A percentile compares a stretch with the other conserved stretches of the same genome.
Conservation (phyloP, 2,888 invertebrate species). For the Leucozona laternaria region DNA sequence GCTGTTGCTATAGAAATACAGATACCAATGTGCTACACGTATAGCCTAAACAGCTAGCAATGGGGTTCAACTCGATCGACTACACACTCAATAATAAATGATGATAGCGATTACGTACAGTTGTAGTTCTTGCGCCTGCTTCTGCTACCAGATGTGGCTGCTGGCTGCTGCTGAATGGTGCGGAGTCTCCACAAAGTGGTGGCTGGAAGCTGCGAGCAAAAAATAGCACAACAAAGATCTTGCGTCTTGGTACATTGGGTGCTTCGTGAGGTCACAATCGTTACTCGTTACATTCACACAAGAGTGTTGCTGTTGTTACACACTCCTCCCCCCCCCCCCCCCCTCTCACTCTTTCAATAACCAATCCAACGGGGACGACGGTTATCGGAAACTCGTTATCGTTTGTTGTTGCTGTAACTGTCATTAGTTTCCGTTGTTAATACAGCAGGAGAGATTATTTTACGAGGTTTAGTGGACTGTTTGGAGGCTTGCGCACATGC, state of each 20-base stretch:
- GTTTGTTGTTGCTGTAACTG: constrained; percentile 60
- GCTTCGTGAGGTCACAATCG: constrained; percentile 75
- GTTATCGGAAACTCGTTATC: constrained; percentile 66
- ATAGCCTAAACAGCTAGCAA: constrained; percentile 38
- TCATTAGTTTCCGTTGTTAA: constrained; percentile 72
- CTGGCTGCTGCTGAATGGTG: constrained; percentile 48
- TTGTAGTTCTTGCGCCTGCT: constrained; percentile 67
- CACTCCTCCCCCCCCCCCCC: neutral
- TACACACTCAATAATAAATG: constrained; percentile 74
- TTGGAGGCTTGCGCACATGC: constrained; percentile 56
- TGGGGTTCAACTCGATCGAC: constrained; percentile 75
- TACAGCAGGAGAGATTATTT: constrained; percentile 56
- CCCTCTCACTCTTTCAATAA: neutral
- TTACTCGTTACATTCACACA: constrained; percentile 53
- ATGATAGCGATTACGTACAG: constrained; percentile 73
- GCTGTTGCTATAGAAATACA: constrained; percentile 47
- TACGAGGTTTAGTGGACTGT: constrained; percentile 47
- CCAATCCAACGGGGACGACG: constrained; percentile 4
- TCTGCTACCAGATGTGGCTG: constrained; percentile 54
- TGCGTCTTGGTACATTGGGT: constrained; percentile 64
- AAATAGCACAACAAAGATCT: constrained; percentile 41
- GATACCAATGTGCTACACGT: constrained; percentile 7
- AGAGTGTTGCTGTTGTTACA: constrained; percentile 46
- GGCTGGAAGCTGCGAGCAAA: constrained; percentile 46
- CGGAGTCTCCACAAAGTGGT: constrained; percentile 45